Evolutionary conservation across 2,113 vertebrate species (phyloP).

Genomic region (Urocitellus parryii): DNA sequence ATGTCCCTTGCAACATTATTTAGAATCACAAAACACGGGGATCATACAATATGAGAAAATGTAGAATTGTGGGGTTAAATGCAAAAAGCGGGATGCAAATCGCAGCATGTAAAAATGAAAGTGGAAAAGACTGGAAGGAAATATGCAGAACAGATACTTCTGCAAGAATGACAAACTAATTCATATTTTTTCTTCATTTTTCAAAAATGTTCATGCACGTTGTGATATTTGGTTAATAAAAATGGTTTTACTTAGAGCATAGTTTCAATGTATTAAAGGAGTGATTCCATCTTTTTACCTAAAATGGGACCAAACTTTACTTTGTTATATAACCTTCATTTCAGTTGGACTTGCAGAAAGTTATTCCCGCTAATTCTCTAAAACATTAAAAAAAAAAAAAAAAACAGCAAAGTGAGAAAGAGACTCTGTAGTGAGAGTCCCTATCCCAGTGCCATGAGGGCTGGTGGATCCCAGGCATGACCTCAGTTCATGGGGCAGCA

Average conservation of each 20-base stretch:
- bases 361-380: neutral
- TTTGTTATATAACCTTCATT: neutral
- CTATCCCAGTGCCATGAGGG: neutral
- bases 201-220: neutral
- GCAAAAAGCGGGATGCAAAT: neutral
- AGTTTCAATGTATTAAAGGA: neutral
- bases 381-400: neutral
- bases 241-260: neutral
- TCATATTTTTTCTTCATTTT: conserved; percentile 20
- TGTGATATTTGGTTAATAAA: neutral
- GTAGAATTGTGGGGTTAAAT: neutral
- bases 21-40: conserved; percentile 28
- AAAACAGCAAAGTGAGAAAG: neutral
- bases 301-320: neutral
- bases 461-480: conserved; percentile 52
- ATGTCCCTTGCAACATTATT: neutral
- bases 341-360: conserved; percentile 33
- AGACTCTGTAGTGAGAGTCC: neutral
- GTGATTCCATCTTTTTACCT: neutral
- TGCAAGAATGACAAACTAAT: neutral
- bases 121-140: conserved; percentile 14
- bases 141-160: neutral
- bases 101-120: neutral
- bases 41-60: neutral
- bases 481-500: neutral